Conservation (phyloP, 2,113 vertebrate genomes). For the Barbus barbus region DNA sequence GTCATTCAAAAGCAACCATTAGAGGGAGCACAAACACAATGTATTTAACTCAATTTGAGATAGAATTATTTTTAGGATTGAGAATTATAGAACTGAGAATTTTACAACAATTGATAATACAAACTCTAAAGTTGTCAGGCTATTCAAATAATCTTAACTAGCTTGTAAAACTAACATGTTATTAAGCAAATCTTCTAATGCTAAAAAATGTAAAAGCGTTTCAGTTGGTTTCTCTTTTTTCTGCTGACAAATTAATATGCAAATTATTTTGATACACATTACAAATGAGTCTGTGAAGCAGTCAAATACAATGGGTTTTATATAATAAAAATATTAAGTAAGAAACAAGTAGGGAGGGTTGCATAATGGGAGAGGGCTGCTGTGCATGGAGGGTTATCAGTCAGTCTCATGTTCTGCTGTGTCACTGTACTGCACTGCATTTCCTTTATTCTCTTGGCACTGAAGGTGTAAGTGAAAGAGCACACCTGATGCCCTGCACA, state of each 20-base stretch:
- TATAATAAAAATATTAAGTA: not conserved
- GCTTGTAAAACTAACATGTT: not conserved
- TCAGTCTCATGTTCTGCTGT: conserved; percentile 53
- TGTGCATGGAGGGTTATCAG: not conserved
- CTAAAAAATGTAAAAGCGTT: not conserved
- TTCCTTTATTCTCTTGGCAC: conserved; percentile 50
- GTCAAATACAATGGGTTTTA: not conserved
- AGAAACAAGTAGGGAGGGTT: not conserved
- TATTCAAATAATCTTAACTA: not conserved
- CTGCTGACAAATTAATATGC: not conserved
- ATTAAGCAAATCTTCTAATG: not conserved
- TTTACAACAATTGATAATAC: not conserved
- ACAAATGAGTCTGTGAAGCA: not conserved
- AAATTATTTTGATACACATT: not conserved
- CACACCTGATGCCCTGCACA: not conserved
- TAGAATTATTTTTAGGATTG: not conserved
- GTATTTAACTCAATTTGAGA: conserved; percentile 19
- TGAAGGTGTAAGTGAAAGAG: not conserved
- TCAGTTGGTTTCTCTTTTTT: not conserved
- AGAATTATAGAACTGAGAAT: not conserved
- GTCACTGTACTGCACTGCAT: conserved; percentile 65
- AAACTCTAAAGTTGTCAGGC: not conserved
- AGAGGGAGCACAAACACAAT: conserved; percentile 66
- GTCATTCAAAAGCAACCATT: conserved; percentile 50
- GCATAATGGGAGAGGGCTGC: not conserved